A percentile compares a stretch with the other conserved stretches of the same genome.
Evolutionary conservation across 37 sponge, comb jelly and placozoan genomes (phyloP).

Genomic region (Hormiphora californensis): DNA sequence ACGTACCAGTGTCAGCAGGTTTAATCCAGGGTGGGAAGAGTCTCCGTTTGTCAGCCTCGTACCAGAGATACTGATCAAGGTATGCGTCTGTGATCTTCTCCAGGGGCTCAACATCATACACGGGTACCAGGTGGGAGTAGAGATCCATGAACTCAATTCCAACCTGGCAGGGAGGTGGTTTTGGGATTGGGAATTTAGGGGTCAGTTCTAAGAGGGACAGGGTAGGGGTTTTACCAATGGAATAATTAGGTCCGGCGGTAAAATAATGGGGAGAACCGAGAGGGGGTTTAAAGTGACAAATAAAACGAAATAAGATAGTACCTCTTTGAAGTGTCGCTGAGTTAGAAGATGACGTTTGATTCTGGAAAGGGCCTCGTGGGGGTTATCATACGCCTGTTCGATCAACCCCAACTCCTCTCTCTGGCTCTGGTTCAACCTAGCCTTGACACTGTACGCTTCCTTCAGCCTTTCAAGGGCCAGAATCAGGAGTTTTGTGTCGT

Average conservation of each 20-base stretch:
- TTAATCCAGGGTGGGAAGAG: constrained; percentile 99
- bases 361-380: constrained; percentile 94
- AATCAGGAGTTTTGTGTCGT: constrained; percentile 98
- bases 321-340: constrained; percentile 96
- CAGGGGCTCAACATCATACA: constrained; percentile 95
- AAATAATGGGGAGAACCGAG: no score
- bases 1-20: constrained; percentile 78
- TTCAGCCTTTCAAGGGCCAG: constrained; percentile 95
- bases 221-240: no score
- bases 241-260: no score
- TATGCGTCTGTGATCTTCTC: constrained; percentile 99
- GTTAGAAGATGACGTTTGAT: constrained; percentile 96
- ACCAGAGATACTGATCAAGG: constrained; percentile 99
- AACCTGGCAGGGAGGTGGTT: constrained; percentile 48
- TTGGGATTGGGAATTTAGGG: not conserved
- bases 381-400: constrained; percentile 99
- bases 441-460: constrained; percentile 98
- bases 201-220: no score
- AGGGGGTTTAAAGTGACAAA: no score
- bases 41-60: constrained; percentile 96
- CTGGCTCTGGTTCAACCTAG: constrained; percentile 93
- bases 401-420: constrained; percentile 95
- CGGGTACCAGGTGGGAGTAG: constrained; percentile 92
- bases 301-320: not conserved
- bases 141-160: constrained; percentile 99